These are phyloP conservation scores for Ceratosolen fusciceps DNA, from an alignment of 1,140 invertebrate genomes.

Conservation along the genomic window DNA sequence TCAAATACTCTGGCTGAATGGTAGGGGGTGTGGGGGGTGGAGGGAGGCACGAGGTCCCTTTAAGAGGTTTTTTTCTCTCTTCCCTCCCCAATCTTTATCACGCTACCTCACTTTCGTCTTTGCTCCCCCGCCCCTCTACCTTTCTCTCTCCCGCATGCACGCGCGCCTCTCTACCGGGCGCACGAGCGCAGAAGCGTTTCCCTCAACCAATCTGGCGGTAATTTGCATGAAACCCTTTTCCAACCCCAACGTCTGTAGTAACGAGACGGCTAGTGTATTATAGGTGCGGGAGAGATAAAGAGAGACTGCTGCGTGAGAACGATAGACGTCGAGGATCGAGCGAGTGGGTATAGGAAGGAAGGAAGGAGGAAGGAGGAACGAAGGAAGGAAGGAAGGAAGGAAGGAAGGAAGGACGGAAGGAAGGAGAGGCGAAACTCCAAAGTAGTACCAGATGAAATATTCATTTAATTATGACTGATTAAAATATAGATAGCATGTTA, in stretches of 20 bases:
- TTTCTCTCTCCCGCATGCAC: conserved; percentile 35
- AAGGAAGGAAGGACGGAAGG: neutral
- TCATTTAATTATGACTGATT: conserved; percentile 68
- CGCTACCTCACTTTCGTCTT: neutral
- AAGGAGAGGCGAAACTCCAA: neutral
- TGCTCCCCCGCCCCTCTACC: conserved; percentile 6
- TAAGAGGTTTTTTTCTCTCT: conserved; percentile 19
- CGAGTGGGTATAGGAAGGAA: neutral
- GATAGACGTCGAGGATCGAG: too few relatives aligned
- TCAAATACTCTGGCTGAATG: conserved; percentile 40
- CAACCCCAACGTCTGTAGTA: conserved; percentile 48
- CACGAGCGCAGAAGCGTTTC: neutral
- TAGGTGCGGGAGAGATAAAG: neutral
- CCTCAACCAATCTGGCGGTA: conserved; percentile 56
- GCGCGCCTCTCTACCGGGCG: too few relatives aligned
- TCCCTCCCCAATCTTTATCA: conserved; percentile 12
- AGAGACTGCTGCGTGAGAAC: neutral
- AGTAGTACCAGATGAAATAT: conserved; percentile 63
- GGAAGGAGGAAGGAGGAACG: too few relatives aligned
- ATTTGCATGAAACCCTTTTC: conserved; percentile 65
- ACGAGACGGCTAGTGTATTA: conserved; percentile 50
- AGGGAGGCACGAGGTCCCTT: too few relatives aligned
- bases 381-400: neutral
- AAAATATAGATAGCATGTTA: conserved; percentile 67
- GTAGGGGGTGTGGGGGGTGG: too few relatives aligned